phyloP scores from a whole-genome alignment of 2,113 vertebrate genomes.

The Aspiorhynchus laticeps region DNA sequence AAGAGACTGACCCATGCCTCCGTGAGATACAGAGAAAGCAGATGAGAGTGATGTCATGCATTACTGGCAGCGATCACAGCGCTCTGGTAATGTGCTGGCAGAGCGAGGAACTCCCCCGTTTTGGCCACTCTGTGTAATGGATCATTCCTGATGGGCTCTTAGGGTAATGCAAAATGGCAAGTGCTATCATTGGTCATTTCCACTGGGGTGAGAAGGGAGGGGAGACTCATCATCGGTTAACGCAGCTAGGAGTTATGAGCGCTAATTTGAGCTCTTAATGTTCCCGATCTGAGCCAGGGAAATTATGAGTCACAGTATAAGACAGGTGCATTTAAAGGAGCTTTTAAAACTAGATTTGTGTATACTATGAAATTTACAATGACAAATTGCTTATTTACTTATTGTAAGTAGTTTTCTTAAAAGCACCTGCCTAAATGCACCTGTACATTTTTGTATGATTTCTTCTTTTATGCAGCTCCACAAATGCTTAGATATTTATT shows the following conservation, averaged over 20 bases:
- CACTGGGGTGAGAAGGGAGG: slow-evolving; percentile 51
- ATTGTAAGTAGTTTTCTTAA: not conserved
- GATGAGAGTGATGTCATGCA: slow-evolving; percentile 49
- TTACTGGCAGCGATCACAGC: slow-evolving; percentile 46
- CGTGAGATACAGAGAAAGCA: not conserved
- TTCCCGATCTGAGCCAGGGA: not conserved
- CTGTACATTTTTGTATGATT: not conserved
- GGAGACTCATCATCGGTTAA: slow-evolving; percentile 42
- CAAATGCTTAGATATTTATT: not conserved
- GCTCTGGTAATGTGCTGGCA: slow-evolving; percentile 50
- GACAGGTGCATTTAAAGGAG: not conserved
- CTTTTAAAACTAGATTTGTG: slow-evolving; percentile 1
- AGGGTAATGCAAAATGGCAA: slow-evolving; percentile 56
- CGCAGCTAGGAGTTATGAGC: slow-evolving; percentile 4
- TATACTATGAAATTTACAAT: not conserved
- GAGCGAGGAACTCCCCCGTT: slow-evolving; percentile 30
- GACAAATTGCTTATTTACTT: not conserved
- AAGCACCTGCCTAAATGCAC: not conserved
- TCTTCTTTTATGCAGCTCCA: not conserved
- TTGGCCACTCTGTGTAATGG: slow-evolving; percentile 47
- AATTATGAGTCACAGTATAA: not conserved
- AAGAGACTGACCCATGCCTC: slow-evolving; percentile 34
- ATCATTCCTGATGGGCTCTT: slow-evolving; percentile 55
- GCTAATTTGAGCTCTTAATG: slow-evolving; percentile 38
- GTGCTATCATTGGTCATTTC: slow-evolving; percentile 56